Percentiles rank a stretch among this genome's conserved stretches.
phyloP scores from a whole-genome alignment of 1,140 invertebrate genomes.

The Sinonovacula constricta region DNA sequence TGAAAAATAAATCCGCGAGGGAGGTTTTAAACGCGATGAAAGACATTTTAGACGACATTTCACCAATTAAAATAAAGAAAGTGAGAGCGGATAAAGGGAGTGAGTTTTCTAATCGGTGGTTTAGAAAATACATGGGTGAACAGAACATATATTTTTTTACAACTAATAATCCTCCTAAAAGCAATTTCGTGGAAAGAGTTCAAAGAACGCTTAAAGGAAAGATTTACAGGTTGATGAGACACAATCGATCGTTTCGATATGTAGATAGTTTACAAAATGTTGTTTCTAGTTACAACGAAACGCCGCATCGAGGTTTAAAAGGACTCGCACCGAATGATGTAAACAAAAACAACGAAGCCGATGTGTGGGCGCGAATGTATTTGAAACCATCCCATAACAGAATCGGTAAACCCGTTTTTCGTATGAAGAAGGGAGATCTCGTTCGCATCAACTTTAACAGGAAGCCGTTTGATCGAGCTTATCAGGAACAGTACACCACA shows the following conservation, averaged over 20 bases:
- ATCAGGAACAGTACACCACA: constrained; percentile 36
- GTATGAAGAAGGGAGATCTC: constrained; percentile 48
- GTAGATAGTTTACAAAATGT: constrained; percentile 44
- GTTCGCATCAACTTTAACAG: constrained; percentile 42
- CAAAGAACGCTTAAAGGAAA: constrained; percentile 14
- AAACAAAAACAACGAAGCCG: constrained; percentile 42
- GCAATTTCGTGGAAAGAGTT: constrained; percentile 24
- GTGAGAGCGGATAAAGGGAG: constrained; percentile 46
- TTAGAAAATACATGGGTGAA: constrained; percentile 30
- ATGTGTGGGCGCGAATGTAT: constrained; percentile 52
- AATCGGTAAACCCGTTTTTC: constrained; percentile 3
- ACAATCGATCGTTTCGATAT: constrained; percentile 12
- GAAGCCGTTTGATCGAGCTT: constrained; percentile 26
- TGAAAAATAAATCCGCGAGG: constrained; percentile 52
- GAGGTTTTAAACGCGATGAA: constrained; percentile 44
- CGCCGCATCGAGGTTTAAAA: constrained; percentile 47
- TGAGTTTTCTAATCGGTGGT: constrained; percentile 39
- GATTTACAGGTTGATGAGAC: constrained; percentile 39
- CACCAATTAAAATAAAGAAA: constrained; percentile 1
- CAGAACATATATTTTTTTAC: constrained; percentile 36
- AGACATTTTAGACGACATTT: constrained; percentile 19
- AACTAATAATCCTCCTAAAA: constrained; percentile 35
- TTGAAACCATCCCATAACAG: constrained; percentile 18
- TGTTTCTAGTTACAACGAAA: constrained; percentile 43
- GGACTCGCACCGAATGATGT: constrained; percentile 40